A percentile compares a stretch with the other conserved stretches of the same genome.
These are phyloP conservation scores for Hetaerina titia DNA, from an alignment of 2,888 invertebrate genomes.

Conservation along the genomic window DNA sequence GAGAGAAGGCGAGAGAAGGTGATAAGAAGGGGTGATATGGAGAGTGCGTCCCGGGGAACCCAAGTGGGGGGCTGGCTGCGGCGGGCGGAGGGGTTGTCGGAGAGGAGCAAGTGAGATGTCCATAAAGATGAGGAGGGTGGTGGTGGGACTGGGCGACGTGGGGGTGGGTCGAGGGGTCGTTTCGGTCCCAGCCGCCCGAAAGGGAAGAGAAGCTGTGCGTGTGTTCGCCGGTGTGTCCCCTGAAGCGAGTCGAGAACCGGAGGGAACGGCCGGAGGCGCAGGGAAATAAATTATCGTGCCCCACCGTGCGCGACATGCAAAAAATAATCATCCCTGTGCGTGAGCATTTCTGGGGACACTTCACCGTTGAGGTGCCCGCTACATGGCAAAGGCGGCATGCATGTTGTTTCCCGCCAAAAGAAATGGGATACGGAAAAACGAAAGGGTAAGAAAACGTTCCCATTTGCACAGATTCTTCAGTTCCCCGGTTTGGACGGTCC, in stretches of 20 bases:
- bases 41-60: constrained; percentile 31
- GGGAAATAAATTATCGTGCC: background rate
- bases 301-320: background rate
- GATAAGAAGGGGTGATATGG: constrained; percentile 53
- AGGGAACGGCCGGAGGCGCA: background rate
- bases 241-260: background rate
- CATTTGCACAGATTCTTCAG: no score
- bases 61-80: background rate
- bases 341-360: no score
- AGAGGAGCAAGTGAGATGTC: constrained; percentile 20
- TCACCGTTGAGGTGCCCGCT: no score
- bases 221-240: background rate
- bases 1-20: background rate
- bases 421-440: no score
- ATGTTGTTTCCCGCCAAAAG: no score
- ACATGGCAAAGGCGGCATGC: no score
- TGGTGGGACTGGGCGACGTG: background rate
- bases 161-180: background rate
- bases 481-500: no score
- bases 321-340: background rate
- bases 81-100: background rate
- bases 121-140: constrained; percentile 56
- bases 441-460: no score
- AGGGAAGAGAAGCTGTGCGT: background rate
- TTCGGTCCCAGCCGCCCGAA: background rate